Evolutionary conservation across 2,113 vertebrate genomes (phyloP).

Genomic region (Leptocoma aspasia): DNA sequence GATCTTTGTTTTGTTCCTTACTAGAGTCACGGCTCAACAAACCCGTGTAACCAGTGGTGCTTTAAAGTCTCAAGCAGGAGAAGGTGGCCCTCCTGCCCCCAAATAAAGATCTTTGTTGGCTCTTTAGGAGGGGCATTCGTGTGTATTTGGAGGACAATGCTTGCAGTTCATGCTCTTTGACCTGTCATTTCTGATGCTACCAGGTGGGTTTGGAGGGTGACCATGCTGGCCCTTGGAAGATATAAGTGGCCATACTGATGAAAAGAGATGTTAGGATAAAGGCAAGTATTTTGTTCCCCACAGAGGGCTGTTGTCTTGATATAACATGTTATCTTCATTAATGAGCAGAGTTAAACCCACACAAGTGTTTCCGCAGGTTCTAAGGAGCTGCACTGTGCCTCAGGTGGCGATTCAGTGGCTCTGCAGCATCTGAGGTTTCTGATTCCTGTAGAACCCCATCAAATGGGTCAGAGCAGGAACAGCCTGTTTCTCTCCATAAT

Average conservation of each 20-base stretch:
- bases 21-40: background rate
- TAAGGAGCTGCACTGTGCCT: background rate
- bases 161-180: background rate
- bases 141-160: background rate
- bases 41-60: background rate
- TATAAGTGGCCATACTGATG: background rate
- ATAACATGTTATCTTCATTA: background rate
- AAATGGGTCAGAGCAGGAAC: background rate
- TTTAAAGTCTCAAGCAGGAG: background rate
- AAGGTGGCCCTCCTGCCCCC: background rate
- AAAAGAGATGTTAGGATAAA: background rate
- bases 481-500: background rate
- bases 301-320: background rate
- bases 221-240: background rate
- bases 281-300: background rate
- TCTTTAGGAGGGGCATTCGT: background rate
- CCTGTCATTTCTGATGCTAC: background rate
- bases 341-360: background rate
- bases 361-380: background rate
- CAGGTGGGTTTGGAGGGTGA: background rate
- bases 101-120: background rate
- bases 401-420: background rate
- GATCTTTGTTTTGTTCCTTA: slow-evolving; percentile 22
- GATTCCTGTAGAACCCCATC: background rate
- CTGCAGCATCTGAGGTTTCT: background rate